A percentile compares a stretch with the other conserved stretches of the same genome.
These are phyloP conservation scores for Calidris pugnax DNA, from an alignment of 2,113 vertebrate genomes.

Conservation along the genomic window DNA sequence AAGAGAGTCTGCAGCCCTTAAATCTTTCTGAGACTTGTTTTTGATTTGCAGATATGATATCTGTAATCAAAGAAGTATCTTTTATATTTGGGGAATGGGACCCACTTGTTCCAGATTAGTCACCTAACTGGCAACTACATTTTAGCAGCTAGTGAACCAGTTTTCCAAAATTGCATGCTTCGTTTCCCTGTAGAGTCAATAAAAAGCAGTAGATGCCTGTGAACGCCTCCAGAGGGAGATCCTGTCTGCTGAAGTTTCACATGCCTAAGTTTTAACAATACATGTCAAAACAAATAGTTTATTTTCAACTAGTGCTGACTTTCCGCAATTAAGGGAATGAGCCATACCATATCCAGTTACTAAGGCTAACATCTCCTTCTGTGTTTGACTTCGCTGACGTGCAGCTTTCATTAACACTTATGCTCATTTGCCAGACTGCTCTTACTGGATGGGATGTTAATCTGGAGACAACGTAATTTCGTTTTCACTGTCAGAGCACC, in stretches of 20 bases:
- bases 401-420: not conserved
- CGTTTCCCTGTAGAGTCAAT: not conserved
- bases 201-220: not conserved
- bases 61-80: not conserved
- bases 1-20: not conserved
- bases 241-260: conserved; percentile 14
- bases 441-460: not conserved
- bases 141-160: not conserved
- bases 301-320: not conserved
- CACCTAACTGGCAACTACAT: not conserved
- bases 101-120: not conserved
- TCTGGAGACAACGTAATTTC: not conserved
- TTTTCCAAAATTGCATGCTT: not conserved
- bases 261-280: not conserved
- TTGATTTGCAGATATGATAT: not conserved
- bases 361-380: not conserved
- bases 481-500: not conserved
- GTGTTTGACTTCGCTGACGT: not conserved
- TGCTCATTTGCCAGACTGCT: not conserved
- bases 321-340: not conserved
- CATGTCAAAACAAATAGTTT: not conserved
- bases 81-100: not conserved
- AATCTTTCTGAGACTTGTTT: not conserved
- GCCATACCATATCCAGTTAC: not conserved
- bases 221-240: conserved; percentile 33